phyloP scores from a whole-genome alignment of 2,888 invertebrate genomes.

The Chirona hameri region DNA sequence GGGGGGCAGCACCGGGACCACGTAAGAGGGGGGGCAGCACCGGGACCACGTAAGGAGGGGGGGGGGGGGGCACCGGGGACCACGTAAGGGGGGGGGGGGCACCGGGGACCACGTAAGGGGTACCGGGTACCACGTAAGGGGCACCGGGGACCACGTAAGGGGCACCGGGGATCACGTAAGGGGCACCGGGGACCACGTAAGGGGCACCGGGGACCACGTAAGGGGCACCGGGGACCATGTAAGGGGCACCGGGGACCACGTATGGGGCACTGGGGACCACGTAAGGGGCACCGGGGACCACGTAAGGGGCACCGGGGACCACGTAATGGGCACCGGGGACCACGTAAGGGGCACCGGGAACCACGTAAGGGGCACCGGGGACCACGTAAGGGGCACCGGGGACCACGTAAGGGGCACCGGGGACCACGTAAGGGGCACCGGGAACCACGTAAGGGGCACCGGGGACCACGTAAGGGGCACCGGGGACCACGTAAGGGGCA shows the following conservation, averaged over 20 bases:
- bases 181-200: conserved; percentile 97
- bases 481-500: conserved; percentile 95
- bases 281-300: conserved; percentile 97
- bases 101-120: conserved; percentile 98
- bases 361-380: conserved; percentile 95
- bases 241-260: conserved; percentile 96
- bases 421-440: conserved; percentile 95
- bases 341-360: conserved; percentile 97
- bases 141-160: conserved; percentile 95
- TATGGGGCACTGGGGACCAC: conserved; percentile 96
- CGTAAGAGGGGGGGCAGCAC: conserved; percentile 89
- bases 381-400: conserved; percentile 95
- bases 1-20: conserved; percentile 95
- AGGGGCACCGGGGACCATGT: conserved; percentile 97
- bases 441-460: conserved; percentile 95
- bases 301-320: conserved; percentile 95
- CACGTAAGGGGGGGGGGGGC: conserved; percentile 89
- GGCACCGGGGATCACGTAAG: conserved; percentile 97
- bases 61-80: conserved; percentile 98
- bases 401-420: conserved; percentile 98
- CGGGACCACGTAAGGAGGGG: conserved; percentile 88
- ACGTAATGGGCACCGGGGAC: conserved; percentile 95
- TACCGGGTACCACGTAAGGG: conserved; percentile 95
- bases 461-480: conserved; percentile 98
- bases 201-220: conserved; percentile 97